A percentile compares a stretch with the other conserved stretches of the same genome.
phyloP scores from a whole-genome alignment of 2,888 invertebrate genomes.

The Nymphalis c-album region DNA sequence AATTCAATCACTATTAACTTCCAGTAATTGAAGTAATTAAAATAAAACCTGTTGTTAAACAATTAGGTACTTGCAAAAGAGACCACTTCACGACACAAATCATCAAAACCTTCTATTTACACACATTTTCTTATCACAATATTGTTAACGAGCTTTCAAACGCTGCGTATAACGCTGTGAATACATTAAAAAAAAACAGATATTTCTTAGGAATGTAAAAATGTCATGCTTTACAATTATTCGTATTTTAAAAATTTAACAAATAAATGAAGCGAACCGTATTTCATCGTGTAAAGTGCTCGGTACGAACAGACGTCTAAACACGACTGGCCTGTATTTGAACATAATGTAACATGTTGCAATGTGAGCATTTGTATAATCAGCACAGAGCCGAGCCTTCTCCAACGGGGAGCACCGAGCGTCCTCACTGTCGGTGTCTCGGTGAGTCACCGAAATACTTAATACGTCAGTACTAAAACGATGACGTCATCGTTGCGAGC shows the following conservation, averaged over 20 bases:
- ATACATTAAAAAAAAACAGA: conserved; percentile 16
- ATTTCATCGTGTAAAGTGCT: not conserved
- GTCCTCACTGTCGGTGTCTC: too few relatives aligned
- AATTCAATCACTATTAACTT: conserved; percentile 78
- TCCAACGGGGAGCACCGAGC: too few relatives aligned
- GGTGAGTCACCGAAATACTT: too few relatives aligned
- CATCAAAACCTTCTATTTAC: conserved; percentile 56
- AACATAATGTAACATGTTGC: too few relatives aligned
- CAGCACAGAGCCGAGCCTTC: too few relatives aligned
- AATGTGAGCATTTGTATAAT: too few relatives aligned
- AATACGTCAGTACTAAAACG: too few relatives aligned
- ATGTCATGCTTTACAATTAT: conserved; percentile 13
- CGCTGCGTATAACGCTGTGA: conserved; percentile 12
- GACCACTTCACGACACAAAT: conserved; percentile 56
- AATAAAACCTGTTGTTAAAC: conserved; percentile 59
- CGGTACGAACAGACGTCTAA: not conserved
- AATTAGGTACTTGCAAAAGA: conserved; percentile 67
- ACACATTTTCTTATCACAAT: conserved; percentile 62
- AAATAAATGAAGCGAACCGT: not conserved
- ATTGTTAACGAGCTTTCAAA: conserved; percentile 20
- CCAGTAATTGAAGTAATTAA: conserved; percentile 76
- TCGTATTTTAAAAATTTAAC: not conserved
- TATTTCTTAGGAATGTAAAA: conserved; percentile 30
- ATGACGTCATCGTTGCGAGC: too few relatives aligned
- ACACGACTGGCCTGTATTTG: too few relatives aligned